Evolutionary conservation across 2,113 vertebrate species (phyloP).

Genomic region (Micronisus gabar): DNA sequence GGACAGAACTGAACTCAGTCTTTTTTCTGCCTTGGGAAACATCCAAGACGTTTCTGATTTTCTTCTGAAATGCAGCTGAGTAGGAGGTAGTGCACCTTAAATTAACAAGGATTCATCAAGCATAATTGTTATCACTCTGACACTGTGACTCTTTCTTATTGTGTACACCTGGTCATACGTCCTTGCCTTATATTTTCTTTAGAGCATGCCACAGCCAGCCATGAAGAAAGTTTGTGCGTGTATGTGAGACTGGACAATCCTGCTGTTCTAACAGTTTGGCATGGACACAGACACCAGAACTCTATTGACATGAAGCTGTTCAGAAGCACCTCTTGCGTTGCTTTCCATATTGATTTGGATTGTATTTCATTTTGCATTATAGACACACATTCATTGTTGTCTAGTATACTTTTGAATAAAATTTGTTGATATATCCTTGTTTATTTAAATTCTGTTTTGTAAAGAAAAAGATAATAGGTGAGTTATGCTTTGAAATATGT

Average conservation of each 20-base stretch:
- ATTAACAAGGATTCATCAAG: constrained; percentile 66
- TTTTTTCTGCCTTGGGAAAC: constrained; percentile 68
- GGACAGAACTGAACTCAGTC: constrained; percentile 64
- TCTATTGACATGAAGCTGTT: background rate
- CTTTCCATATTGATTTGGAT: background rate
- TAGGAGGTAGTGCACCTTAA: constrained; percentile 67
- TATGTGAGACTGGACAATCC: background rate
- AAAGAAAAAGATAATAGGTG: background rate
- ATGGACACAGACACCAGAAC: background rate
- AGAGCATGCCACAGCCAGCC: background rate
- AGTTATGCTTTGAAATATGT: background rate
- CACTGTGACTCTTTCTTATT: constrained; percentile 27
- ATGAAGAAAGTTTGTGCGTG: background rate
- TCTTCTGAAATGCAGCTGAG: constrained; percentile 62
- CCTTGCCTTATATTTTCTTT: background rate
- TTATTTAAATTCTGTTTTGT: background rate
- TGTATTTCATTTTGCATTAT: background rate
- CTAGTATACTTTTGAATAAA: background rate
- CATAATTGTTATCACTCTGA: constrained; percentile 48
- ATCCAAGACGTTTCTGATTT: constrained; percentile 63
- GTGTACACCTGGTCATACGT: constrained; percentile 19
- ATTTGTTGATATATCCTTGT: background rate
- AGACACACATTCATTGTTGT: background rate
- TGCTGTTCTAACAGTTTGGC: background rate
- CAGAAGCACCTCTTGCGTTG: background rate